Evolutionary conservation across 2,888 invertebrate genomes (phyloP).

Genomic region (Marasmarcha lunaedactyla): DNA sequence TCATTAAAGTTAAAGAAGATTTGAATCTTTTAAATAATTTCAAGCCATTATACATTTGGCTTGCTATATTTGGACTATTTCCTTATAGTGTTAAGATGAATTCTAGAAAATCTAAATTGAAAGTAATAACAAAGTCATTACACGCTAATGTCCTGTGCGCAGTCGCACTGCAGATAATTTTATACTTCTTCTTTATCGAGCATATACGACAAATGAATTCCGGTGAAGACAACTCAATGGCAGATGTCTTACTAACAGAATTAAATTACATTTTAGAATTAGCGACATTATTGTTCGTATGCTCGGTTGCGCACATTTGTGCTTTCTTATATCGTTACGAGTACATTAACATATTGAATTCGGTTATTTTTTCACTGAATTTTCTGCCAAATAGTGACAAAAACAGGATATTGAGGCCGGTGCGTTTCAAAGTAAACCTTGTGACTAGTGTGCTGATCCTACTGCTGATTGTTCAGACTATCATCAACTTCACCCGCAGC

Average conservation of each 20-base stretch:
- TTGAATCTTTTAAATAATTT: constrained; percentile 16
- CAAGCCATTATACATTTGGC: constrained; percentile 26
- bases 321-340: constrained; percentile 29
- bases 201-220: constrained; percentile 30
- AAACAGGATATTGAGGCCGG: constrained; percentile 19
- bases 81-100: constrained; percentile 29
- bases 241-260: constrained; percentile 32
- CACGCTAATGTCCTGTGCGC: constrained; percentile 36
- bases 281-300: constrained; percentile 22
- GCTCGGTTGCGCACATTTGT: constrained; percentile 28
- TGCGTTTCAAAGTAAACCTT: constrained; percentile 27
- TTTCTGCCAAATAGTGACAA: constrained; percentile 21
- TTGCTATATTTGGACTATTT: constrained; percentile 28
- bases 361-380: constrained; percentile 23
- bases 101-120: constrained; percentile 20
- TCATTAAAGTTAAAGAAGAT: not conserved
- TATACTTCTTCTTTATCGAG: constrained; percentile 26
- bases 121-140: constrained; percentile 29
- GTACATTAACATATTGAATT: constrained; percentile 37
- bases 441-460: constrained; percentile 20
- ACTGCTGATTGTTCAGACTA: constrained; percentile 24
- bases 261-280: constrained; percentile 44
- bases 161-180: constrained; percentile 22
- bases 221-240: constrained; percentile 23
- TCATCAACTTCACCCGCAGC: constrained; percentile 31